Evolutionary conservation across 2,888 invertebrate species (phyloP).

Genomic region (Abrostola triplasia): DNA sequence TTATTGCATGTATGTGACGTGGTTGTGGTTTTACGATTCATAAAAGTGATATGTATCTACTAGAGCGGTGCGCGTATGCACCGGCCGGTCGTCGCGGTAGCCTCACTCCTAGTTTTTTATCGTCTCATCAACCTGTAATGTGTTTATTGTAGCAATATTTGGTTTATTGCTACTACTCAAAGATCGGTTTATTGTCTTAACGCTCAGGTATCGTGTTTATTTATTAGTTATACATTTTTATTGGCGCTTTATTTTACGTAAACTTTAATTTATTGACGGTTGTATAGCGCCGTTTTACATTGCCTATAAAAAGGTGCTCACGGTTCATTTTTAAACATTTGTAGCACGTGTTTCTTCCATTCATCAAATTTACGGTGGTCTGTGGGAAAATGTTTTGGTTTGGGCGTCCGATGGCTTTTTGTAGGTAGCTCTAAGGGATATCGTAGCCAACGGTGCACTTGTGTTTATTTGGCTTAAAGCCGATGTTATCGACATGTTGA

Average conservation of each 20-base stretch:
- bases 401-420: constrained; percentile 66
- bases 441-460: constrained; percentile 45
- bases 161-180: constrained; percentile 86
- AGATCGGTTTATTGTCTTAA: constrained; percentile 86
- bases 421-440: constrained; percentile 58
- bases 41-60: constrained; percentile 85
- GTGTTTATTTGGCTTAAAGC: constrained; percentile 59
- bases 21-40: constrained; percentile 82
- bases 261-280: constrained; percentile 88
- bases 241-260: constrained; percentile 88
- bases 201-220: constrained; percentile 88
- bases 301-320: constrained; percentile 88
- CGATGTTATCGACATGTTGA: constrained; percentile 56
- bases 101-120: constrained; percentile 73
- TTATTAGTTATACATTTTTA: constrained; percentile 89
- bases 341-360: constrained; percentile 88
- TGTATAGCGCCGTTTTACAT: constrained; percentile 86
- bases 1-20: constrained; percentile 82
- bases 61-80: constrained; percentile 64
- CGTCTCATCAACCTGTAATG: constrained; percentile 85
- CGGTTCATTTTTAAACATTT: constrained; percentile 86
- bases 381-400: constrained; percentile 86
- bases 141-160: constrained; percentile 88
- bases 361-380: constrained; percentile 87
- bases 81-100: constrained; percentile 52